Conservation (phyloP, 2,797 vertebrate species). For the Iguana delicatissima region DNA sequence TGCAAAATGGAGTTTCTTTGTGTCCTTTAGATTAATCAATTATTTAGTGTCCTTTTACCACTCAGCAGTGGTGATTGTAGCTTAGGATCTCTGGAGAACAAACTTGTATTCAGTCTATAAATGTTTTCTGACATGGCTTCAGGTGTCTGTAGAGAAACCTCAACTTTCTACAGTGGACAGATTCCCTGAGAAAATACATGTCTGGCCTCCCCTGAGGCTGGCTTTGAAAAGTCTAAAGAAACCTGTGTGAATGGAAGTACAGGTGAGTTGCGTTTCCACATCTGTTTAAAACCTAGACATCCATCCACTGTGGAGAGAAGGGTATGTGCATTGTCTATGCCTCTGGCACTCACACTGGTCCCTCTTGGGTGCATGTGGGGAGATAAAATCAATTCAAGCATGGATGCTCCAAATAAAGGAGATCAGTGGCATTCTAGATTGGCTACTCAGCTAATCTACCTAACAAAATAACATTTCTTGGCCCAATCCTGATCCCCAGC, state of each 20-base stretch:
- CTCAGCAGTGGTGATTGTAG: slow-evolving; percentile 52
- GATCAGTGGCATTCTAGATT: not conserved
- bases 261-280: not conserved
- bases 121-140: slow-evolving; percentile 36
- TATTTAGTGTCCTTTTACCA: slow-evolving; percentile 60
- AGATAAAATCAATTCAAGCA: not conserved
- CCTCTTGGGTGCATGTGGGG: not conserved
- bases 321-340: not conserved
- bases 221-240: not conserved
- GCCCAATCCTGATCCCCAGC: too few relatives aligned
- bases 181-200: not conserved
- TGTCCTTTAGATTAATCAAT: slow-evolving; percentile 58
- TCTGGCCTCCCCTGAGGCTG: not conserved
- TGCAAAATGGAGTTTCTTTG: slow-evolving; percentile 23
- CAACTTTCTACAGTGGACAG: not conserved
- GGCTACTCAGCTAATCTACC: too few relatives aligned
- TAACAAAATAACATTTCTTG: too few relatives aligned
- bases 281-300: not conserved
- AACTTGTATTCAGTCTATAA: slow-evolving; percentile 50
- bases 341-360: not conserved
- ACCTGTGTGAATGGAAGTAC: not conserved
- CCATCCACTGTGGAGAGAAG: not conserved
- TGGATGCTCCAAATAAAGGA: not conserved
- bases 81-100: slow-evolving; percentile 50
- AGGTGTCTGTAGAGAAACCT: not conserved